A percentile compares a stretch with the other conserved stretches of the same genome.
These are phyloP conservation scores for Kryptolebias ocellatus DNA, from an alignment of 2,797 vertebrate genomes.

Conservation along the genomic window DNA sequence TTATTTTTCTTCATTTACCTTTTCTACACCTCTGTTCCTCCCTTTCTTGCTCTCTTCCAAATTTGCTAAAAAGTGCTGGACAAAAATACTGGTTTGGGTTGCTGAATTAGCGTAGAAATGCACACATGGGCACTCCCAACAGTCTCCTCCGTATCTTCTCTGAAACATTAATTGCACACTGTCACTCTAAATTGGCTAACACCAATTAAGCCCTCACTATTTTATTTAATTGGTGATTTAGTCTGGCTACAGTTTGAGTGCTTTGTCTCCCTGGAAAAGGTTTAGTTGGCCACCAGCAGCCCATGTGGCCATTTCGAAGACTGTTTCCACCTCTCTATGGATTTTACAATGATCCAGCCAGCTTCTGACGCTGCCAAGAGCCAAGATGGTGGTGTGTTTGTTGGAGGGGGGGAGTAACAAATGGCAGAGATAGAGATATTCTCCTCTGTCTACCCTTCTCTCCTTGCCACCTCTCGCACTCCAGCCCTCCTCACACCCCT, in stretches of 20 bases:
- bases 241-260: constrained; percentile 52
- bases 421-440: constrained; percentile 52
- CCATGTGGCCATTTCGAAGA: constrained; percentile 65
- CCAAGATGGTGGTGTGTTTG: constrained; percentile 46
- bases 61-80: constrained; percentile 17
- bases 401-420: constrained; percentile 29
- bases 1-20: constrained; percentile 24
- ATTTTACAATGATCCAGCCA: constrained; percentile 60
- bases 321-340: constrained; percentile 51
- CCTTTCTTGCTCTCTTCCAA: background rate
- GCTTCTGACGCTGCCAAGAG: constrained; percentile 53
- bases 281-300: constrained; percentile 49
- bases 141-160: constrained; percentile 40
- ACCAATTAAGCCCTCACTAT: constrained; percentile 66
- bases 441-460: constrained; percentile 42
- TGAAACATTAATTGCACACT: constrained; percentile 60
- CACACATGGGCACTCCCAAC: constrained; percentile 25
- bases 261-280: constrained; percentile 56
- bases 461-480: constrained; percentile 37
- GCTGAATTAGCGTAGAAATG: constrained; percentile 27
- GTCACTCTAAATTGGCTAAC: constrained; percentile 59
- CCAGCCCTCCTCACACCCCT: constrained; percentile 42
- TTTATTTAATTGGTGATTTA: constrained; percentile 73
- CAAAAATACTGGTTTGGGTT: constrained; percentile 34
- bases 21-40: background rate